Evolutionary conservation across 2,797 vertebrate genomes (phyloP).

Genomic region (Alosa sapidissima): DNA sequence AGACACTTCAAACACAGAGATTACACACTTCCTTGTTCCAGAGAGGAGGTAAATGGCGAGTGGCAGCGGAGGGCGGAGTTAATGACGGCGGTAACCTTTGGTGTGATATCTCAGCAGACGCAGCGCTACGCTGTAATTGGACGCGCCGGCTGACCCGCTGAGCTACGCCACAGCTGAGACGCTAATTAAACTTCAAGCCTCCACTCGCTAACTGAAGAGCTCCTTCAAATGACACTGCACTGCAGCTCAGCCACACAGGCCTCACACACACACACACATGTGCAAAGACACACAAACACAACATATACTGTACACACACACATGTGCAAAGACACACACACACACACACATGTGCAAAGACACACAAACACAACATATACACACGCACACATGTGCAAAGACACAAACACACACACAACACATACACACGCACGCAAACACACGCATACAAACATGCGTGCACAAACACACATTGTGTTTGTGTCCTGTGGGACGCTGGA

Average conservation of each 20-base stretch:
- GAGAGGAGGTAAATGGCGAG: no score
- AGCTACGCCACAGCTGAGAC: slow-evolving; percentile 61
- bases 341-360: neutral
- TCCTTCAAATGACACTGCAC: slow-evolving; percentile 70
- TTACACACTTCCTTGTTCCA: no score
- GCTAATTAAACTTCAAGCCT: slow-evolving; percentile 70
- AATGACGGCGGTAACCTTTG: slow-evolving; percentile 62
- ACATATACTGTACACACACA: no score
- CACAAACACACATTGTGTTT: slow-evolving; percentile 6
- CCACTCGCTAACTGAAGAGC: slow-evolving; percentile 71
- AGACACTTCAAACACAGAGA: neutral
- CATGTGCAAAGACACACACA: neutral
- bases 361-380: no score
- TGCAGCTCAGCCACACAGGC: slow-evolving; percentile 47
- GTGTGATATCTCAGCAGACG: slow-evolving; percentile 63
- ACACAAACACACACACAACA: neutral
- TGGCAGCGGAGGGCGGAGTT: neutral
- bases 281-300: no score
- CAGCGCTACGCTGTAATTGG: slow-evolving; percentile 68
- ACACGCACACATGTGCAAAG: neutral
- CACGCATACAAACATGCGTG: neutral
- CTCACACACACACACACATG: neutral
- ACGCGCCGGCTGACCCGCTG: slow-evolving; percentile 69
- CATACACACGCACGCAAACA: neutral
- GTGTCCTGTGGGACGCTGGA: neutral